These are phyloP conservation scores for Ophraella communa DNA, from an alignment of 2,888 invertebrate species.

Conservation along the genomic window DNA sequence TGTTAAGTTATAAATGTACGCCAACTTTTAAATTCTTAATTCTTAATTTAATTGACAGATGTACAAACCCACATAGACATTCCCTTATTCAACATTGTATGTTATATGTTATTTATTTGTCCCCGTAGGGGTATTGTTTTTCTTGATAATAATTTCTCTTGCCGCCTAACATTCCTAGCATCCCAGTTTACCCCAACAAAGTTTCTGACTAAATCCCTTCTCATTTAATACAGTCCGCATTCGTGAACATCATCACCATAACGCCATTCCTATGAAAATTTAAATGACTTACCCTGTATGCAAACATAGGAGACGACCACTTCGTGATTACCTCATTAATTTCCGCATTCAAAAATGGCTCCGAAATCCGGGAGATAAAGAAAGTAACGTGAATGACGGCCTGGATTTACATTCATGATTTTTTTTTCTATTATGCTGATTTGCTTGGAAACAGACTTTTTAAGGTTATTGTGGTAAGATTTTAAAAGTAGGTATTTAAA, in stretches of 20 bases:
- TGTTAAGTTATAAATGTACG: too few species aligned
- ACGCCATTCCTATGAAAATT: not conserved
- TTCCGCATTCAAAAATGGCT: slow-evolving; percentile 6
- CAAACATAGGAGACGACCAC: slow-evolving; percentile 2
- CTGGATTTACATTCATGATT: slow-evolving; percentile 21
- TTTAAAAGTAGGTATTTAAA: not conserved
- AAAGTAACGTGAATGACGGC: slow-evolving; percentile 15
- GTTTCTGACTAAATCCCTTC: not conserved
- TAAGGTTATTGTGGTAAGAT: not conserved
- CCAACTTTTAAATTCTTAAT: too few species aligned
- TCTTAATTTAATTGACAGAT: too few species aligned
- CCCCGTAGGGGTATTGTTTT: too few species aligned
- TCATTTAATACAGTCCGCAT: not conserved
- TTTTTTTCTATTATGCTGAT: slow-evolving; percentile 12
- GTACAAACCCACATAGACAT: too few species aligned
- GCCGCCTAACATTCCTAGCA: not conserved
- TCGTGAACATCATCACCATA: not conserved
- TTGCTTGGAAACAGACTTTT: not conserved
- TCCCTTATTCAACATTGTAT: too few species aligned
- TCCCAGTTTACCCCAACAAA: not conserved
- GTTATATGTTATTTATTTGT: too few species aligned
- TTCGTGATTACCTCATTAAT: slow-evolving; percentile 12
- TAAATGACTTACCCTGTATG: not conserved
- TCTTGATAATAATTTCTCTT: not conserved
- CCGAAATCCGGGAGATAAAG: not conserved